These are phyloP conservation scores for Megaceryle maxima DNA, from an alignment of 2,113 vertebrate species.

Conservation along the genomic window DNA sequence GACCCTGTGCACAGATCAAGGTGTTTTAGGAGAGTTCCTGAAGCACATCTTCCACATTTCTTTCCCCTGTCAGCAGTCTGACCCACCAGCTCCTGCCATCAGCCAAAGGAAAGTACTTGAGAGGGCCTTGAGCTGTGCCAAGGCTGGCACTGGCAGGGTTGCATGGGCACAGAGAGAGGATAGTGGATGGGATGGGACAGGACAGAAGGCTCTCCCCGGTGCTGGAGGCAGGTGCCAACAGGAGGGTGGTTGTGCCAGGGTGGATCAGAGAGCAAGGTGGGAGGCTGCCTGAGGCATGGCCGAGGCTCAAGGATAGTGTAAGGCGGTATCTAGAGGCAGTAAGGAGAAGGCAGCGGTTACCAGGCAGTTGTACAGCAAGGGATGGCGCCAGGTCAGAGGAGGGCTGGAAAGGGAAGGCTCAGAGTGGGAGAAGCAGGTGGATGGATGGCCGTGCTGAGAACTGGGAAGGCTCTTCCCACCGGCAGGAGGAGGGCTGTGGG, in stretches of 20 bases:
- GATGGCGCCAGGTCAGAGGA: neutral
- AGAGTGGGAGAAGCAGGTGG: neutral
- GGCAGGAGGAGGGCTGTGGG: neutral
- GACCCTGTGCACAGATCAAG: accelerated
- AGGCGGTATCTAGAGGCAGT: too few species aligned
- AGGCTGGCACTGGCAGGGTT: accelerated
- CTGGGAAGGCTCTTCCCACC: neutral
- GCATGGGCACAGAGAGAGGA: neutral
- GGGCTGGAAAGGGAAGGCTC: neutral
- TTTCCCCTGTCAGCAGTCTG: neutral
- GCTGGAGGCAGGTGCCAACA: too few species aligned
- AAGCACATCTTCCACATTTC: neutral
- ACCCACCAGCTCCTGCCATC: neutral
- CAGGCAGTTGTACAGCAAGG: accelerated
- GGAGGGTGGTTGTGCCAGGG: accelerated
- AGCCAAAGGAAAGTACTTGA: neutral
- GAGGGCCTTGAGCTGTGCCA: neutral
- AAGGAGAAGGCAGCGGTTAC: accelerated
- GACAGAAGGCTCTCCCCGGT: neutral
- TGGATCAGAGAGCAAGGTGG: accelerated
- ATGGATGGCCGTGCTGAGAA: neutral
- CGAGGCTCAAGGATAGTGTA: neutral
- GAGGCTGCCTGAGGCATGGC: accelerated
- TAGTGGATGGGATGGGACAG: accelerated
- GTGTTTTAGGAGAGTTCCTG: neutral